Conservation (phyloP, 1,140 invertebrate genomes). For the Danaus plexippus region DNA sequence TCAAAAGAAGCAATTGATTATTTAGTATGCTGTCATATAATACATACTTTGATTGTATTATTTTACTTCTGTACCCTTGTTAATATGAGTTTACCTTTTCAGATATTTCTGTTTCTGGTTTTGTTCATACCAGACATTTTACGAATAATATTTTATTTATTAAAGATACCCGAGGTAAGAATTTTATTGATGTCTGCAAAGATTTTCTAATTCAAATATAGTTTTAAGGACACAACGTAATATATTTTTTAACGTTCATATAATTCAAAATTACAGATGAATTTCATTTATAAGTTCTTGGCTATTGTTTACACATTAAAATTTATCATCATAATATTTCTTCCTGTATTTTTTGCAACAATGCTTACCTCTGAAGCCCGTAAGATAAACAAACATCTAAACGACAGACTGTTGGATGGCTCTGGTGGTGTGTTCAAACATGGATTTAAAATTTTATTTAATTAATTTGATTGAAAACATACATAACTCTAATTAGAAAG, state of each 20-base stretch:
- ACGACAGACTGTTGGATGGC: constrained; percentile 4
- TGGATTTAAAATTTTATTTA: neutral
- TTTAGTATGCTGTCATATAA: constrained; percentile 1
- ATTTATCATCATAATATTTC: constrained; percentile 1
- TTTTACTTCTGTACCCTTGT: too few species aligned
- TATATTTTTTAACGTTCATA: too few species aligned
- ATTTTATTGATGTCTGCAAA: constrained; percentile 5
- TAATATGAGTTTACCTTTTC: too few species aligned
- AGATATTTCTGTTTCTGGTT: neutral
- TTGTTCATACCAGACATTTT: constrained; percentile 2
- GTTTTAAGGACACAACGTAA: too few species aligned
- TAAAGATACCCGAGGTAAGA: neutral
- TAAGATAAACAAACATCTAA: constrained; percentile 2
- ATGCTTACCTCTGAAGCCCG: neutral
- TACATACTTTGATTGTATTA: neutral
- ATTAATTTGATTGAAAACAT: neutral
- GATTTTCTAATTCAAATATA: too few species aligned
- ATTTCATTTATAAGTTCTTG: neutral
- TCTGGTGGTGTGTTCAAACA: neutral
- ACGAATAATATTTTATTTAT: neutral
- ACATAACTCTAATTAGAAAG: too few species aligned
- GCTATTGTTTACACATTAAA: neutral
- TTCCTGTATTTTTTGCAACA: constrained; percentile 3
- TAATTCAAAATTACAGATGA: constrained; percentile 1
- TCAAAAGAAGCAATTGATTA: constrained; percentile 2